phyloP scores from a whole-genome alignment of 2,888 invertebrate species.

The Seira sanloemensis region DNA sequence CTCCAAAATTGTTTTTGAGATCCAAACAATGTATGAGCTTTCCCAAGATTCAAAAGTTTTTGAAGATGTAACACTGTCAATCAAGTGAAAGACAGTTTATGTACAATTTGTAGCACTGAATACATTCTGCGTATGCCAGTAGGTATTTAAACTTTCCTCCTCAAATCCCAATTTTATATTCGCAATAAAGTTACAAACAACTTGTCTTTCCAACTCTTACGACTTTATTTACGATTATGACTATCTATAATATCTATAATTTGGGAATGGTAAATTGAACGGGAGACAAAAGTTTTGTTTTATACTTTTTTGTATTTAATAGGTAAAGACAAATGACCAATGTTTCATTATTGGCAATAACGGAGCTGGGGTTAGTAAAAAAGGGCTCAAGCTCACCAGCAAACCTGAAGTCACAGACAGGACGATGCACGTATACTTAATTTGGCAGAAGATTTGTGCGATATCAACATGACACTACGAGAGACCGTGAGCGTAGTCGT shows the following conservation, averaged over 20 bases:
- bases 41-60: no score
- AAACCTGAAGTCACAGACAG: not conserved
- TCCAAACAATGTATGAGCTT: no score
- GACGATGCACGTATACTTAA: not conserved
- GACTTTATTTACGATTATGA: not conserved
- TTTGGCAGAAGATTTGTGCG: constrained; percentile 34
- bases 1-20: no score
- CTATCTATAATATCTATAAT: not conserved
- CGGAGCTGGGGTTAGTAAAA: not conserved
- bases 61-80: no score
- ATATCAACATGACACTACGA: constrained; percentile 7
- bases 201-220: not conserved
- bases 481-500: not conserved
- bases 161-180: not conserved
- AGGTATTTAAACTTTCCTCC: no score
- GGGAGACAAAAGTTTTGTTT: not conserved
- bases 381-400: not conserved
- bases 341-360: not conserved
- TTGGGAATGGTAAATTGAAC: not conserved
- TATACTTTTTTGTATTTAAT: not conserved
- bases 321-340: not conserved
- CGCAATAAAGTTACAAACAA: not conserved
- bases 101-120: no score
- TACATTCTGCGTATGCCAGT: no score
- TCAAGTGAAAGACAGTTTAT: no score